Evolutionary conservation across 2,888 invertebrate genomes (phyloP).

Genomic region (Cantharis rustica): DNA sequence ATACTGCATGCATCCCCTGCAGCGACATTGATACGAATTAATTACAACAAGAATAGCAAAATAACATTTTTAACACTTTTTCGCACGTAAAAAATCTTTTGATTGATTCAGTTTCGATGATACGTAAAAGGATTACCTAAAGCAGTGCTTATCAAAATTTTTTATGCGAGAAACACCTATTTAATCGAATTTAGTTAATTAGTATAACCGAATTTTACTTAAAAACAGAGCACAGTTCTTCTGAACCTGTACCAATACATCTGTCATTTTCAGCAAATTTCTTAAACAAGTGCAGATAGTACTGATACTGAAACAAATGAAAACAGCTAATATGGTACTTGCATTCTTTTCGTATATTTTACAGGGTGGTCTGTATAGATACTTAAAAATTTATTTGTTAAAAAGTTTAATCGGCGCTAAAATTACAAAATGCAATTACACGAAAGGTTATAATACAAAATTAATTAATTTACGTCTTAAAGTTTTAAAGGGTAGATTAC

Average conservation of each 20-base stretch:
- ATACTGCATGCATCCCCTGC: neutral
- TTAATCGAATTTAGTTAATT: no score
- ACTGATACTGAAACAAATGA: no score
- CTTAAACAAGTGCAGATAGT: no score
- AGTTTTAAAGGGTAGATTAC: conserved; percentile 22
- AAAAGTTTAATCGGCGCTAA: conserved; percentile 2
- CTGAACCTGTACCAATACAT: no score
- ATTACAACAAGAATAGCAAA: neutral
- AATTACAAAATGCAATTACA: neutral
- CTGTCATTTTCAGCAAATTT: no score
- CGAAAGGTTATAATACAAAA: conserved; percentile 28
- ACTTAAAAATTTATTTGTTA: neutral
- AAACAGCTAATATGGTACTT: no score
- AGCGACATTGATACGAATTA: neutral
- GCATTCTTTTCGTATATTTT: no score
- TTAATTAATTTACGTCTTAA: conserved; percentile 32
- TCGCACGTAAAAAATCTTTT: neutral
- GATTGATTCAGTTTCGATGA: neutral
- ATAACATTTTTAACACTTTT: no score
- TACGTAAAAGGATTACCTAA: neutral
- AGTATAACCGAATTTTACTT: neutral
- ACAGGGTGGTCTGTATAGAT: neutral
- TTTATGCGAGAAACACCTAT: no score
- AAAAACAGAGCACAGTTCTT: no score
- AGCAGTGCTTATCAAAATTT: no score